phyloP scores from a whole-genome alignment of 2,113 vertebrate species.

The Crotalus horridus region DNA sequence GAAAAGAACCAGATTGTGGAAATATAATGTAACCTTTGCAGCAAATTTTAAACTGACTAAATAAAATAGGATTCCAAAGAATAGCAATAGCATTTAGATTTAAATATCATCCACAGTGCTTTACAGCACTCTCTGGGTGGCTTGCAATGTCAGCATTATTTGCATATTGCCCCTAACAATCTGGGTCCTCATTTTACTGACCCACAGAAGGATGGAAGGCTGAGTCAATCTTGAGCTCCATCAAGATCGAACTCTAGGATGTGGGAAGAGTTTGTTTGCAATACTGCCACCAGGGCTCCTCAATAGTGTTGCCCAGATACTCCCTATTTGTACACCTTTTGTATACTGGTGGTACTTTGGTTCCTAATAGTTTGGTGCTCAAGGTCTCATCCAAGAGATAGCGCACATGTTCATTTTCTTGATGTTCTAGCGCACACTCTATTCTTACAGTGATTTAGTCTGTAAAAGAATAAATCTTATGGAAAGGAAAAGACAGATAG shows the following conservation, averaged over 20 bases:
- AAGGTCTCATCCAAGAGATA: not conserved
- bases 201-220: not conserved
- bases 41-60: not conserved
- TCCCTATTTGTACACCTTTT: not conserved
- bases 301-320: not conserved
- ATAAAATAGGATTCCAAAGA: not conserved
- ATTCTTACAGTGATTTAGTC: not conserved
- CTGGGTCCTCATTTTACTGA: not conserved
- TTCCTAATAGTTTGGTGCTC: not conserved
- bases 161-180: not conserved
- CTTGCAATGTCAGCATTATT: not conserved
- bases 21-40: not conserved
- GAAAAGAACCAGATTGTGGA: not conserved
- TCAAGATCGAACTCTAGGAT: not conserved
- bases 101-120: not conserved
- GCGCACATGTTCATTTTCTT: not conserved
- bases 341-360: not conserved
- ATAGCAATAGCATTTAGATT: not conserved
- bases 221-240: not conserved
- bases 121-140: not conserved
- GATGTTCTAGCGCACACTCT: not conserved
- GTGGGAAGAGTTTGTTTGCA: not conserved
- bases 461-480: not conserved
- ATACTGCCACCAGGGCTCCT: not conserved
- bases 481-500: not conserved